phyloP scores from a whole-genome alignment of 2,797 vertebrate genomes.

The Adrianichthys oophorus region DNA sequence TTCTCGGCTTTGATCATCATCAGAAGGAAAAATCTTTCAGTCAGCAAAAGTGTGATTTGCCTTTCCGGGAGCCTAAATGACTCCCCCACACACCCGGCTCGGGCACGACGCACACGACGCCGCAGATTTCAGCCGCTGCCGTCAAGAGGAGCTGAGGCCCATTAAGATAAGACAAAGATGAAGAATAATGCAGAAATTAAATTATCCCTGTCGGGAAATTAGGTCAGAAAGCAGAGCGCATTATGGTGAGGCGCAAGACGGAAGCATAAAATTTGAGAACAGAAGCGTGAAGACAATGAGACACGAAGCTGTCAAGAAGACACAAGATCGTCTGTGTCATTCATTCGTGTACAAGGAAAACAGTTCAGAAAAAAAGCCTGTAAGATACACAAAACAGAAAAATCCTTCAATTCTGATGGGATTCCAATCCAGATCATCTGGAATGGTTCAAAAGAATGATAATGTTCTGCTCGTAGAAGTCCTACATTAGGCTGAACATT shows the following conservation, averaged over 20 bases:
- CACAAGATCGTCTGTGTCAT: too few relatives aligned
- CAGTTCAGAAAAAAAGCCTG: too few relatives aligned
- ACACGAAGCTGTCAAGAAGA: too few relatives aligned
- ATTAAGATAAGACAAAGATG: constrained; percentile 63
- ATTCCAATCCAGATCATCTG: too few relatives aligned
- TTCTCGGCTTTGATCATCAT: constrained; percentile 55
- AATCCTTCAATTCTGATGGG: too few relatives aligned
- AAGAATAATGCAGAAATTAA: constrained; percentile 57
- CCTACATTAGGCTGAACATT: too few relatives aligned
- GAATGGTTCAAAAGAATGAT: too few relatives aligned
- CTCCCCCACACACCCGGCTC: constrained; percentile 24
- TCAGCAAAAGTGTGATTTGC: constrained; percentile 32
- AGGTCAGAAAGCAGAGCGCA: constrained; percentile 39
- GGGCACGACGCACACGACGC: constrained; percentile 19
- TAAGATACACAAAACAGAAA: too few relatives aligned
- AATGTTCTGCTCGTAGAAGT: too few relatives aligned
- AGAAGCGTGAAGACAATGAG: constrained; percentile 21
- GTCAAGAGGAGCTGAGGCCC: constrained; percentile 44
- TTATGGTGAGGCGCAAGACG: constrained; percentile 37
- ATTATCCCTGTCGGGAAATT: constrained; percentile 54
- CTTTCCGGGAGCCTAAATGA: constrained; percentile 17
- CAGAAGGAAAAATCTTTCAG: constrained; percentile 45
- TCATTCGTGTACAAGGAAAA: too few relatives aligned
- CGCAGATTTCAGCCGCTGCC: constrained; percentile 44
- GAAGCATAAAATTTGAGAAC: constrained; percentile 35